Percentiles rank a stretch among this genome's conserved stretches.
These are phyloP conservation scores for Ammospiza nelsoni DNA, from an alignment of 2,113 vertebrate genomes.

Conservation along the genomic window DNA sequence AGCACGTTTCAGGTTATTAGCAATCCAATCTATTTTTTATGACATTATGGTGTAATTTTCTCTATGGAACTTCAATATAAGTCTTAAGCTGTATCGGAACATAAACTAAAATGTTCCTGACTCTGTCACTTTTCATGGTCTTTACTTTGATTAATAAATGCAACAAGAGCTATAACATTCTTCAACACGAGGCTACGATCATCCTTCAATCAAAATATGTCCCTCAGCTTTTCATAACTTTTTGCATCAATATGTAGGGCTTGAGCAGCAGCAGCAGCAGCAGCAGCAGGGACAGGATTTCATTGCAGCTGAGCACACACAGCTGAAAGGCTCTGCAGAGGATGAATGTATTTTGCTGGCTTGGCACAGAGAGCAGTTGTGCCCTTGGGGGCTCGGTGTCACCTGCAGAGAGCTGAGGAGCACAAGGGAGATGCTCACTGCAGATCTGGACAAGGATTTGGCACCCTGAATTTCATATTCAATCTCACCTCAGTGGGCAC, in stretches of 20 bases:
- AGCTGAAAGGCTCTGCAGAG: background rate
- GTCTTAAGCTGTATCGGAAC: conserved; percentile 64
- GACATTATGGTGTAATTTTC: conserved; percentile 70
- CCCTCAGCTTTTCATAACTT: conserved; percentile 41
- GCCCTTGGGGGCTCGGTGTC: background rate
- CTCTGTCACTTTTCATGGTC: conserved; percentile 72
- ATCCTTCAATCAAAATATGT: conserved; percentile 53
- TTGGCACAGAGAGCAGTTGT: background rate
- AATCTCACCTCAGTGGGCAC: background rate
- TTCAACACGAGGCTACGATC: conserved; percentile 34
- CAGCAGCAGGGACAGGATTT: background rate
- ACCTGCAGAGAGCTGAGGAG: background rate
- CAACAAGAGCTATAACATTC: conserved; percentile 53
- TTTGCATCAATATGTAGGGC: background rate
- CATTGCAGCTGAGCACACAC: background rate
- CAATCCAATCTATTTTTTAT: conserved; percentile 74
- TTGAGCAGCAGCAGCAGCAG: background rate
- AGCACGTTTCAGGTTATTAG: conserved; percentile 72
- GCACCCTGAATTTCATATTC: background rate
- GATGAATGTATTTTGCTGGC: background rate
- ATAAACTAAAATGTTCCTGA: conserved; percentile 72
- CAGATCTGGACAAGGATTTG: background rate
- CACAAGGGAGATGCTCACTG: accelerated
- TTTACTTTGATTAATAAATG: conserved; percentile 76
- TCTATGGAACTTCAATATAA: conserved; percentile 65